Evolutionary conservation across 2,113 vertebrate genomes (phyloP), one percentile per base, ranked within the genome.

Genomic region (Orycteropus afer): DNA sequence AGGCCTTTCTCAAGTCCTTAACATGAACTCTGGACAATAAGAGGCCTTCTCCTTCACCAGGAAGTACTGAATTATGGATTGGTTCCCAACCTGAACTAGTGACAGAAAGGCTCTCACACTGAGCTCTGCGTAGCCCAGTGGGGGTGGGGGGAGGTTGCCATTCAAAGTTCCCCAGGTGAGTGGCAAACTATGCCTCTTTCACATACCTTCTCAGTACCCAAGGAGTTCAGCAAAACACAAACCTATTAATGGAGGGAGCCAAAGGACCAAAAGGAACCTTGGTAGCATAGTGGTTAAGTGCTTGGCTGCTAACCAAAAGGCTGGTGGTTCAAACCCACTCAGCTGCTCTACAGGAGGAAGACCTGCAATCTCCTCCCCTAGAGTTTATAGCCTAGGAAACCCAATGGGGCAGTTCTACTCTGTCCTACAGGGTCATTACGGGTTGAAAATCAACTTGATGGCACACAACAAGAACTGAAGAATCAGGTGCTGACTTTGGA

Each of bases 81-180:
- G 29, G 65, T 37, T 69, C 18, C 65, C 65, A 69, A 37, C 8
- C 3, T 25, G 80, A 12, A 40, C 3, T 20, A 5, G 57, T 40
- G 29, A 3, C 61, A 14, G 32, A 82, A 86, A 49, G 5, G 63
- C 3, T 32, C 2, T 49, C 67, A 8, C 3, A 0, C 0, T 15
- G 79, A 45, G 45, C 7, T 71, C 29, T 0, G 0, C 7, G 42
- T 15, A 37, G 20, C 8, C 55, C 1, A n/a, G n/a, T n/a, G n/a
- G n/a, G n/a, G n/a, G n/a, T n/a, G n/a, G n/a, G 6, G n/a, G 40
- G 37, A 53, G n/a, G 61, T 20, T n/a, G 32, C 15, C 9, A 1
- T 29, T 3, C 0, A 15, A 1, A 18, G n/a, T 51, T 34, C 11
- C 61, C 53, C 57, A 45, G 11, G 2, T 14, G 32, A 29, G 49